Evolutionary conservation across 2,113 vertebrate species (phyloP).

Genomic region (Orycteropus afer): DNA sequence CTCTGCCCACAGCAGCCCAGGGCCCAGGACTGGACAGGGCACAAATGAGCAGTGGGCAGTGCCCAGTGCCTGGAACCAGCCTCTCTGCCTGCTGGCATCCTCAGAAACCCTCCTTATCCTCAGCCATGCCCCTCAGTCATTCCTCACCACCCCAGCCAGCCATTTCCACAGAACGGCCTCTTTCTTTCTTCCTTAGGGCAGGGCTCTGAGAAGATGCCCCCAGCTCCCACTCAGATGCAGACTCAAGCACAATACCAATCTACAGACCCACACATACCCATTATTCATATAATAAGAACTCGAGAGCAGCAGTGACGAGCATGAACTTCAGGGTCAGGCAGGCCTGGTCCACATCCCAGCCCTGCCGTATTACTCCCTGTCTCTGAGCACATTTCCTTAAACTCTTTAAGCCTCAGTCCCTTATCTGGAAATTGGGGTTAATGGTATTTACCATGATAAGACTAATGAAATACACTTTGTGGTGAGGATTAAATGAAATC

Average conservation of each 20-base stretch:
- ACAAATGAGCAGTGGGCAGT: neutral
- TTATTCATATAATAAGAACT: neutral
- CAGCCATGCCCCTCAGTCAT: too few relatives aligned
- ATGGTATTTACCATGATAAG: neutral
- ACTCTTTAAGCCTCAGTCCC: neutral
- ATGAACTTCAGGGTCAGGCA: rapidly evolving
- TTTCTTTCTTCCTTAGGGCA: neutral
- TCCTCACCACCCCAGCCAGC: neutral
- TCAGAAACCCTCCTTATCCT: rapidly evolving
- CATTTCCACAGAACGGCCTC: neutral
- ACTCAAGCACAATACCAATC: neutral
- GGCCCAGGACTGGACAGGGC: neutral
- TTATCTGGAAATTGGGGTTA: neutral
- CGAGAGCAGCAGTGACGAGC: neutral
- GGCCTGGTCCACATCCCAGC: neutral
- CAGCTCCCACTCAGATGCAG: neutral
- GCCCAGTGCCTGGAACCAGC: too few relatives aligned
- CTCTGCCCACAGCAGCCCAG: neutral
- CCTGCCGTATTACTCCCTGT: neutral
- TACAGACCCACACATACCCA: neutral
- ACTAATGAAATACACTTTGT: neutral
- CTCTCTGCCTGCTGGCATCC: neutral
- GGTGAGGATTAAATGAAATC: neutral
- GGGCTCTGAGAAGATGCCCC: neutral
- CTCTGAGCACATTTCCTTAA: neutral